A percentile compares a stretch with the other conserved stretches of the same genome.
phyloP scores from a whole-genome alignment of 2,797 vertebrate species.

The Myiothlypis coronata region DNA sequence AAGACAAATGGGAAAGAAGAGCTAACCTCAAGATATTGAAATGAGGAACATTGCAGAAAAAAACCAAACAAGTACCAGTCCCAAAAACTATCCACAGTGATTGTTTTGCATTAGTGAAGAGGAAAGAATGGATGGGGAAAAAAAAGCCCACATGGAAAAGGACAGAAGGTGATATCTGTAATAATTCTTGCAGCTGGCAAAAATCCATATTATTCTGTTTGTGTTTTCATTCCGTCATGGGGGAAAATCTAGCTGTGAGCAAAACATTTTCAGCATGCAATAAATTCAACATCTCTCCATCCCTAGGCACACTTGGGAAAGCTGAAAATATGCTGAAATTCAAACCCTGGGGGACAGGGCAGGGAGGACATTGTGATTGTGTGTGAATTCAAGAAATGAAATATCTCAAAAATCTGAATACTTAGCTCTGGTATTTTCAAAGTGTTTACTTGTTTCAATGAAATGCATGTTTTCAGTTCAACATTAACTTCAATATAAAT shows the following conservation, averaged over 20 bases:
- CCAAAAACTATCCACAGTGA: accelerated
- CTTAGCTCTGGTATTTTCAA: not conserved
- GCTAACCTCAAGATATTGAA: not conserved
- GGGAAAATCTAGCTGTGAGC: not conserved
- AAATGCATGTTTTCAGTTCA: not conserved
- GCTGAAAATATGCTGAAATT: not conserved
- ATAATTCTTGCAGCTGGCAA: not conserved
- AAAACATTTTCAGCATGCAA: not conserved
- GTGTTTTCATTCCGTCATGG: not conserved
- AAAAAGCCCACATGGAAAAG: not conserved
- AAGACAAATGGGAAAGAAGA: not conserved
- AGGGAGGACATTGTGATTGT: not conserved
- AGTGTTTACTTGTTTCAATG: not conserved
- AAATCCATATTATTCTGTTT: not conserved
- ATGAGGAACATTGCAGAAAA: not conserved
- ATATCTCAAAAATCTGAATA: not conserved
- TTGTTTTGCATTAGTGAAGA: not conserved
- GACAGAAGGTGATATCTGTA: not conserved
- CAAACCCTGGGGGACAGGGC: not conserved
- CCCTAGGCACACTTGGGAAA: not conserved
- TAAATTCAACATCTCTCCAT: not conserved
- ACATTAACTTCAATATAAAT: not conserved
- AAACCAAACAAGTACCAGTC: not conserved
- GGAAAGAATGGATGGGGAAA: accelerated
- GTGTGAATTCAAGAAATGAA: not conserved